Conservation (phyloP, 2,888 invertebrate species). For the Boloria euphrosyne region DNA sequence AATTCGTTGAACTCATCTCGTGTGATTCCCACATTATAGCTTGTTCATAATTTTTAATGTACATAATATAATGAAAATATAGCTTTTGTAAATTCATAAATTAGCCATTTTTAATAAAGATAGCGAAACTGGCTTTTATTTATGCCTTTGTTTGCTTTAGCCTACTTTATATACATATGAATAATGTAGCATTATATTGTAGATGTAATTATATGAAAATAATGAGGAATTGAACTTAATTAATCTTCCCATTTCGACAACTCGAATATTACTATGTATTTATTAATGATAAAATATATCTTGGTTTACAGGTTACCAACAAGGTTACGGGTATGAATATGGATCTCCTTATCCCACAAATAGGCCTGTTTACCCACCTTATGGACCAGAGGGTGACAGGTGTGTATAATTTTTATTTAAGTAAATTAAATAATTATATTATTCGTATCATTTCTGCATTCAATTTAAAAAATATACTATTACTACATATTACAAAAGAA, state of each 20-base stretch:
- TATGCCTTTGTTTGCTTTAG: constrained; percentile 4
- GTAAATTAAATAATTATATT: not conserved
- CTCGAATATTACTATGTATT: not conserved
- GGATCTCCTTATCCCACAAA: constrained; percentile 86
- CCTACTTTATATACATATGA: constrained; percentile 3
- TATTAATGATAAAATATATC: not conserved
- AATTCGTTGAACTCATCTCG: constrained; percentile 10
- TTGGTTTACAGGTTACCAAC: constrained; percentile 81
- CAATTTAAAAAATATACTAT: too few species aligned
- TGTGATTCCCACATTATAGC: constrained; percentile 1
- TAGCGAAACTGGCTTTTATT: not conserved
- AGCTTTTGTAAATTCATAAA: not conserved
- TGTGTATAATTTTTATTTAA: constrained; percentile 51
- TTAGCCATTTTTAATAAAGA: not conserved
- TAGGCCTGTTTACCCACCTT: constrained; percentile 91
- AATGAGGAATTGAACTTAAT: not conserved
- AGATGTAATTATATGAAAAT: not conserved
- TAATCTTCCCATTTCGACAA: not conserved
- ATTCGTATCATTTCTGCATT: not conserved
- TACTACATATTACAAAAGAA: too few species aligned
- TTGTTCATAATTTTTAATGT: constrained; percentile 5
- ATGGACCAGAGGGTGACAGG: constrained; percentile 87
- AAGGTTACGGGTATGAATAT: constrained; percentile 86
- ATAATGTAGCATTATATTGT: constrained; percentile 1
- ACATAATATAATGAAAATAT: not conserved